Percentiles rank a stretch among this genome's conserved stretches.
phyloP scores from a whole-genome alignment of 2,888 invertebrate species.

The Tenthredo mesomela region DNA sequence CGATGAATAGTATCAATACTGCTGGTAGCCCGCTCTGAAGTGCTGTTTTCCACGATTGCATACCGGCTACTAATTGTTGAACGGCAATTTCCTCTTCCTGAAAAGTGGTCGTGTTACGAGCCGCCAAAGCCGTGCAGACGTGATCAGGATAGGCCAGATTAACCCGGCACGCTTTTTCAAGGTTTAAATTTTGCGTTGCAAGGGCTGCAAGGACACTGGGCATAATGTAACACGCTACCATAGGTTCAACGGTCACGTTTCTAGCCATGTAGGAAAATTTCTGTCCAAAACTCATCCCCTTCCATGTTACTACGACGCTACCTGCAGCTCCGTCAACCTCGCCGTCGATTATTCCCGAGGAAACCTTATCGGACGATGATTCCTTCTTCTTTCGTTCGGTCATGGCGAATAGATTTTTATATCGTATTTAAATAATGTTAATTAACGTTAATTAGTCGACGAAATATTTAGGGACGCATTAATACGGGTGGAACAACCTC shows the following conservation, averaged over 20 bases:
- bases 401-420: neutral
- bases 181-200: constrained; percentile 91
- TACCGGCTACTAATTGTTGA: constrained; percentile 84
- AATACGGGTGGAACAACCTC: neutral
- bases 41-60: constrained; percentile 93
- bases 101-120: constrained; percentile 85
- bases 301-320: constrained; percentile 73
- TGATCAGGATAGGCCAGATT: constrained; percentile 87
- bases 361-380: constrained; percentile 2
- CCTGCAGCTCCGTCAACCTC: constrained; percentile 50
- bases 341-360: constrained; percentile 40
- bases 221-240: constrained; percentile 87
- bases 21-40: constrained; percentile 92
- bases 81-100: constrained; percentile 82
- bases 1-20: constrained; percentile 89
- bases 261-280: constrained; percentile 81
- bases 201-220: constrained; percentile 84
- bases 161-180: constrained; percentile 93
- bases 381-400: constrained; percentile 55
- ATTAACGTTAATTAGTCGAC: neutral
- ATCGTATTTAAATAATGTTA: neutral
- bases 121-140: constrained; percentile 88
- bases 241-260: constrained; percentile 88
- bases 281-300: constrained; percentile 80
- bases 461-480: constrained; percentile 22